Percentiles rank a stretch among this genome's conserved stretches.
Conservation (phyloP, 1,140 invertebrate genomes). For the Drosophila insularis region DNA sequence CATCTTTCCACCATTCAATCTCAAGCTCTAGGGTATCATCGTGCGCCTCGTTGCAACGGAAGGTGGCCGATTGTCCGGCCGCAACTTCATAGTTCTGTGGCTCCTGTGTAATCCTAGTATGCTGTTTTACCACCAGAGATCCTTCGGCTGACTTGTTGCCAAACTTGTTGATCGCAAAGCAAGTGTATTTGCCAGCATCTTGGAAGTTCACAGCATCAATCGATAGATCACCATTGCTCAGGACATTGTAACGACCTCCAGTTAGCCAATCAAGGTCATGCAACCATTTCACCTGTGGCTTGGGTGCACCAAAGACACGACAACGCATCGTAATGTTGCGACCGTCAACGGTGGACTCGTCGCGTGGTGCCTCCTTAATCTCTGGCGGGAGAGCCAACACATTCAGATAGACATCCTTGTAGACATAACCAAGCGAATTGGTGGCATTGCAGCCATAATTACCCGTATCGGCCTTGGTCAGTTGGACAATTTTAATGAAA, state of each 20-base stretch:
- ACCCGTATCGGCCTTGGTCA: slow-evolving; percentile 95
- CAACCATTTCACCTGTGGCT: slow-evolving; percentile 97
- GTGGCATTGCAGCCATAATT: slow-evolving; percentile 99
- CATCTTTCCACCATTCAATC: slow-evolving; percentile 95
- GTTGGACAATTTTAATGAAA: slow-evolving; percentile 91
- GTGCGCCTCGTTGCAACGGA: slow-evolving; percentile 95
- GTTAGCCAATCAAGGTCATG: slow-evolving; percentile 87
- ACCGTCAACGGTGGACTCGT: slow-evolving; percentile 92
- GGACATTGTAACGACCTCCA: slow-evolving; percentile 90
- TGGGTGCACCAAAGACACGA: slow-evolving; percentile 97
- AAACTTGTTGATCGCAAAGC: slow-evolving; percentile 96
- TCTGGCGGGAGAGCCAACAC: slow-evolving; percentile 96
- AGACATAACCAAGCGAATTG: slow-evolving; percentile 98
- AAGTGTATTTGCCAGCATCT: slow-evolving; percentile 95
- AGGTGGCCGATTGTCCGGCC: slow-evolving; percentile 94
- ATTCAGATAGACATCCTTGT: slow-evolving; percentile 98
- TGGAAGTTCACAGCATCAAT: slow-evolving; percentile 92
- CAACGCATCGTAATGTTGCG: slow-evolving; percentile 92
- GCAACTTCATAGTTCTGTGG: slow-evolving; percentile 96
- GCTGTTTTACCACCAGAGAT: slow-evolving; percentile 91
- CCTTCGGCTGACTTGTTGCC: slow-evolving; percentile 90
- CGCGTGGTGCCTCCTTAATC: slow-evolving; percentile 91
- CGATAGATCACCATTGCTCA: slow-evolving; percentile 91
- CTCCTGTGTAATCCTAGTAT: slow-evolving; percentile 91
- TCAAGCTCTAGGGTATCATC: slow-evolving; percentile 90